These are phyloP conservation scores for Catotricha subobsoleta DNA, from an alignment of 2,888 invertebrate species.

Conservation along the genomic window DNA sequence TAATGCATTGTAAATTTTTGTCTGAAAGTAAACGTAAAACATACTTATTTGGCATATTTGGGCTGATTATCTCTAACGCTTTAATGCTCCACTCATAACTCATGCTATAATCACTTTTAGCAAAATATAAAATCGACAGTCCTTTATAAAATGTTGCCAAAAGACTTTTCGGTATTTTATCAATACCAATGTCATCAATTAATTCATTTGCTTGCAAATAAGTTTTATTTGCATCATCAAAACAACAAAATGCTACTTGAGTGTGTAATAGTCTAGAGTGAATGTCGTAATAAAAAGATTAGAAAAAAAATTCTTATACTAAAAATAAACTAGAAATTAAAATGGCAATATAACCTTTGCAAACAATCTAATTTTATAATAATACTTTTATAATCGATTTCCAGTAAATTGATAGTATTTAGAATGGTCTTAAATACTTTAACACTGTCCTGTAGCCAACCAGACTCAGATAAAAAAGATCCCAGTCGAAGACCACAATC, in stretches of 20 bases:
- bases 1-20: background rate
- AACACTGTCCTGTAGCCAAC: slow-evolving; percentile 67
- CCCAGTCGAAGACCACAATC: slow-evolving; percentile 34
- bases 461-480: slow-evolving; percentile 72
- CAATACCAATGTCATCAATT: slow-evolving; percentile 31
- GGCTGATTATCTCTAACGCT: slow-evolving; percentile 49
- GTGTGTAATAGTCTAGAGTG: slow-evolving; percentile 75
- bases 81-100: slow-evolving; percentile 59
- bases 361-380: slow-evolving; percentile 64
- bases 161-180: slow-evolving; percentile 30
- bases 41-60: slow-evolving; percentile 43
- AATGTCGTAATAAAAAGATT: slow-evolving; percentile 36
- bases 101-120: slow-evolving; percentile 72
- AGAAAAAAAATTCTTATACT: slow-evolving; percentile 8
- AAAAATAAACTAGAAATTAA: too few relatives aligned
- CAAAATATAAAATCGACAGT: slow-evolving; percentile 66
- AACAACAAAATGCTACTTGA: slow-evolving; percentile 65
- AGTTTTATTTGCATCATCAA: slow-evolving; percentile 56
- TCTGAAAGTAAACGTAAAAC: slow-evolving; percentile 10
- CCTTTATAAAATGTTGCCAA: slow-evolving; percentile 61
- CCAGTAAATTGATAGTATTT: slow-evolving; percentile 16
- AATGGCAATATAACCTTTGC: slow-evolving; percentile 44
- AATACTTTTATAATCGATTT: slow-evolving; percentile 16
- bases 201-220: slow-evolving; percentile 39
- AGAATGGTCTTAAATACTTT: slow-evolving; percentile 50